These are phyloP conservation scores for Taeniopygia guttata DNA, from an alignment of 2,797 vertebrate species.

Conservation along the genomic window DNA sequence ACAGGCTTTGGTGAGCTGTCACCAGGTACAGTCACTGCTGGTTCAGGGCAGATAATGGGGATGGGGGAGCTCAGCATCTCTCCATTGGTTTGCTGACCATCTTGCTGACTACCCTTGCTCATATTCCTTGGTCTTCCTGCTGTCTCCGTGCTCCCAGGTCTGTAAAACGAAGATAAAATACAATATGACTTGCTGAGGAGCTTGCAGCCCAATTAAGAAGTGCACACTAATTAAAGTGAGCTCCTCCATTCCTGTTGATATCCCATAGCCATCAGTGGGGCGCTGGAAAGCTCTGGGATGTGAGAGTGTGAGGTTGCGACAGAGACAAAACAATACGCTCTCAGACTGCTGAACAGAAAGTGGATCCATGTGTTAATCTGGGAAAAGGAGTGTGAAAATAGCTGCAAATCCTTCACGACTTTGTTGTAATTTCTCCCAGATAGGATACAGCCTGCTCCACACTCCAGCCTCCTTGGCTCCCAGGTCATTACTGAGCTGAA, in stretches of 20 bases:
- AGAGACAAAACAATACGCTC: slow-evolving; percentile 9
- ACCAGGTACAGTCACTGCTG: not conserved
- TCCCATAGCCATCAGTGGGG: not conserved
- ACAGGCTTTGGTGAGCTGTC: not conserved
- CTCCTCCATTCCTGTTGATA: not conserved
- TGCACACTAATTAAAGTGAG: not conserved
- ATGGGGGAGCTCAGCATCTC: not conserved
- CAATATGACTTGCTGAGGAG: not conserved
- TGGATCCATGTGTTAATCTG: slow-evolving; percentile 62
- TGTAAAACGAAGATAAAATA: not conserved
- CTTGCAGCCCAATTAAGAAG: slow-evolving; percentile 25
- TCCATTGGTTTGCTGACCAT: not conserved
- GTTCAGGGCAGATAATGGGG: not conserved
- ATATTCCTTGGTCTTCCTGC: not conserved
- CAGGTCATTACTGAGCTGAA: not conserved
- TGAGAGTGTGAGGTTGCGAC: not conserved
- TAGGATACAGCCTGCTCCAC: not conserved
- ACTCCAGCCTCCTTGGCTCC: not conserved
- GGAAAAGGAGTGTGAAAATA: slow-evolving; percentile 57
- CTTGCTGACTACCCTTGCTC: not conserved
- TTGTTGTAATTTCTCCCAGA: slow-evolving; percentile 38
- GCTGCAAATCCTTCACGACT: slow-evolving; percentile 55
- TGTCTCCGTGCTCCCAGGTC: not conserved
- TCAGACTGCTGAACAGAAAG: slow-evolving; percentile 46
- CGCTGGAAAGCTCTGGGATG: not conserved